These are phyloP conservation scores for Psix sp. DNA, from an alignment of 1,140 invertebrate species.

Conservation along the genomic window DNA sequence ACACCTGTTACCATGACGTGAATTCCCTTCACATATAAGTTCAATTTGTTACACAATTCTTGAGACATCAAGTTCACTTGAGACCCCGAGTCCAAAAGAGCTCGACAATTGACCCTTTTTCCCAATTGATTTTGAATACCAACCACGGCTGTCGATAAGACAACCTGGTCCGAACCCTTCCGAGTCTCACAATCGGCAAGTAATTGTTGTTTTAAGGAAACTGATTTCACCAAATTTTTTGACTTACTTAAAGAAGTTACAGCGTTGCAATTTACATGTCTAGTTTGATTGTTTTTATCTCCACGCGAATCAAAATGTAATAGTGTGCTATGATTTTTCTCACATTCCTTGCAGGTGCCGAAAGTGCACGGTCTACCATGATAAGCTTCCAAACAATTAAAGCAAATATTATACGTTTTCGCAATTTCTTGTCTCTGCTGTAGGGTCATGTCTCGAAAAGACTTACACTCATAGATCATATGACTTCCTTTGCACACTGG, in stretches of 20 bases:
- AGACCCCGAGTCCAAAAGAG: conserved; percentile 7
- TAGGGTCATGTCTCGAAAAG: conserved; percentile 5
- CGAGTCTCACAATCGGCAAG: neutral
- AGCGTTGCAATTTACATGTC: neutral
- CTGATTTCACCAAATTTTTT: neutral
- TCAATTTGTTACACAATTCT: neutral
- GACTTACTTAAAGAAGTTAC: too few species aligned
- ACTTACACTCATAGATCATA: neutral
- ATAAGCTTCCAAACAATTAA: conserved; percentile 12
- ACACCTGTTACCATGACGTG: neutral
- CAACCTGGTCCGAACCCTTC: conserved; percentile 3
- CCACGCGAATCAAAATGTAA: conserved; percentile 7
- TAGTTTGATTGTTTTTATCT: neutral
- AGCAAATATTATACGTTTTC: conserved; percentile 2
- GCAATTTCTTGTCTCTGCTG: conserved; percentile 2
- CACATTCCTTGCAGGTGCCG: conserved; percentile 2
- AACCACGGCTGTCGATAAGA: neutral
- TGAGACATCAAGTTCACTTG: conserved; percentile 1
- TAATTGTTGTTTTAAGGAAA: neutral
- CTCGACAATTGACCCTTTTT: neutral
- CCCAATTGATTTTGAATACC: neutral
- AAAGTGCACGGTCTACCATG: conserved; percentile 3
- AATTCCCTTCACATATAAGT: neutral
- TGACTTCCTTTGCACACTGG: conserved; percentile 3
- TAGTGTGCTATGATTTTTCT: conserved; percentile 2